Evolutionary conservation across 1,140 invertebrate genomes (phyloP).

Genomic region (Drosophila burlai): DNA sequence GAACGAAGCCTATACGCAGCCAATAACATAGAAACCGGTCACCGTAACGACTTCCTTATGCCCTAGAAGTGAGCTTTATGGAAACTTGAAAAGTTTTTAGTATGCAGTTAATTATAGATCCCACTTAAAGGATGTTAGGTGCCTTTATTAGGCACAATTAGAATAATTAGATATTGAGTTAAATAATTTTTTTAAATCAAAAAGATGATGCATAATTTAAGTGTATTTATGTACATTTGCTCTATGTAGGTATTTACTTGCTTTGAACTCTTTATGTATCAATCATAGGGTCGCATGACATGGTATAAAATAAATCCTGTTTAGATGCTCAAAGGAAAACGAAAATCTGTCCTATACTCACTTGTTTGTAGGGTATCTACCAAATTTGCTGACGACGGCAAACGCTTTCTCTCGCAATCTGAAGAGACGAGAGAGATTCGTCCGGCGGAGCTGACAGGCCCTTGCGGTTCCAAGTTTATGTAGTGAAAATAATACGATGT

Average conservation of each 20-base stretch:
- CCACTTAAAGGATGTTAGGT: background rate
- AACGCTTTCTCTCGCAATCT: constrained; percentile 31
- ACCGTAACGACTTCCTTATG: background rate
- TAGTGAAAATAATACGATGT: background rate
- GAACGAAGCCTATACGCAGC: constrained; percentile 36
- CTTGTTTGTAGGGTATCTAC: constrained; percentile 11
- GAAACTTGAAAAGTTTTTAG: no score
- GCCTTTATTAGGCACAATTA: background rate
- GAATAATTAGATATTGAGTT: background rate
- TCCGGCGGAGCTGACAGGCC: constrained; percentile 5
- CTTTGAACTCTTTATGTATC: no score
- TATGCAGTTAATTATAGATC: no score
- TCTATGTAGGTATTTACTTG: background rate
- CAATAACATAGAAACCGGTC: background rate
- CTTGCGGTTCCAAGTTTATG: constrained; percentile 31
- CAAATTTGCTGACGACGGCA: constrained; percentile 52
- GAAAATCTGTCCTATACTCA: background rate
- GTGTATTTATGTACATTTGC: background rate
- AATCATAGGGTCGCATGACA: no score
- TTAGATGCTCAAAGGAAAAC: background rate
- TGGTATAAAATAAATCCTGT: background rate
- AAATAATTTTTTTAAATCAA: background rate
- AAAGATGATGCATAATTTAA: background rate
- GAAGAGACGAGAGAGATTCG: constrained; percentile 11
- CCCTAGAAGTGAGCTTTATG: background rate